Base-by-base conservation (phyloP, 2,888 invertebrate species). In the Escarpia spicata region DNA sequence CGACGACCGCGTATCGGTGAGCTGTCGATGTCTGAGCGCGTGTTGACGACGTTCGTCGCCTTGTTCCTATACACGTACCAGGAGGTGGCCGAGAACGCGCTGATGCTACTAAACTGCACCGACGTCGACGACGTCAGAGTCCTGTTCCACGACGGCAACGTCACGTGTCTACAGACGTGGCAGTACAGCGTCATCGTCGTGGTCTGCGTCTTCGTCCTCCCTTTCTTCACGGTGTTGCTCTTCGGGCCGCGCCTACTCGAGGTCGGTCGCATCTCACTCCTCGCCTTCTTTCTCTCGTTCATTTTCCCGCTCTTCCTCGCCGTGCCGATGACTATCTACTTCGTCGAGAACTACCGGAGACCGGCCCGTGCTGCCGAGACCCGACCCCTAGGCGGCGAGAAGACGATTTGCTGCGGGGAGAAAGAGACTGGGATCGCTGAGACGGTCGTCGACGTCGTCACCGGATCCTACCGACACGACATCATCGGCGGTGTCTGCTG, bases 71-170 rank as follows among this genome's bases (percentile, higher is more conserved):
- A 93, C 92, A 93, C 92, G 31, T 93, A 92, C 52, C 93, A 93
- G 91, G 91, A 91, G 44, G 45, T 93, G 4, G 92, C 92, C 8
- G 92, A 93, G 89, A 44, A 91, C 44, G 91, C 92, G 15, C 92
- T 94, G 37, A 31, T 52, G 19, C 90, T 94, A 19, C 92, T 94
- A 10, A 92, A 93, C 44, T 94, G 94, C 75, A 90, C 90, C 9
- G 26, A 44, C 3, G 92, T 94, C 31, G n/a, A 92, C 6, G 92
- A 90, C 4, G 43, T 90, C 15, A n/a, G 75, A n/a, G 93, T 94
- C 10, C 91, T 94, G 58, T 93, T 93, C 52, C 52, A 92, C 6
- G 94, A 94, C 91, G 94, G 93, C 12, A 93, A 93, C 60, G 92
- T 93, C 26, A 37, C 90, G 26, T 94, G 94, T 75, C 43, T 93